Percentiles rank a stretch among this genome's conserved stretches.
Conservation (phyloP, 2,888 invertebrate species). For the Philonicus albiceps region DNA sequence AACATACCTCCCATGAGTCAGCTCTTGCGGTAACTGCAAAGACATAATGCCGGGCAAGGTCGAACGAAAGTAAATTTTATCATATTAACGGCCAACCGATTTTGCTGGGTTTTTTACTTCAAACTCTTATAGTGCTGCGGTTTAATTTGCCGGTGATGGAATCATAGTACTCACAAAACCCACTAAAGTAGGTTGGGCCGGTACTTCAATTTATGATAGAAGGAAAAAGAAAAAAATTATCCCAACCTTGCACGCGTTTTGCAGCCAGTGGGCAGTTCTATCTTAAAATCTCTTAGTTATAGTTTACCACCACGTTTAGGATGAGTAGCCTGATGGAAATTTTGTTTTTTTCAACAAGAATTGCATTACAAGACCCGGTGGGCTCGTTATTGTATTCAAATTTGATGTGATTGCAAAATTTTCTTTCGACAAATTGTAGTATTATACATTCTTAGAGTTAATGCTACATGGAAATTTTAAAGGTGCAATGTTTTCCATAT, state of each 20-base stretch:
- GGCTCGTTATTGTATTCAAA: not conserved
- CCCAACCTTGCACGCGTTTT: not conserved
- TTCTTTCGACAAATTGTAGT: not conserved
- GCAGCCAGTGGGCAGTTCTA: not conserved
- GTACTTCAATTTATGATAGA: not conserved
- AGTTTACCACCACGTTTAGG: not conserved
- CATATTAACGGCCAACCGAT: not conserved
- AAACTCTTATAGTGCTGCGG: not conserved
- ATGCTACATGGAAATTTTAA: not conserved
- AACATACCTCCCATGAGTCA: not conserved
- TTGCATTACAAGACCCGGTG: not conserved
- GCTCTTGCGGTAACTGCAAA: not conserved
- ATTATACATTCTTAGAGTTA: not conserved
- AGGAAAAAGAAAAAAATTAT: conserved; percentile 10
- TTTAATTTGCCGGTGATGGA: not conserved
- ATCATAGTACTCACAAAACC: not conserved
- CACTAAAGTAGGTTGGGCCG: conserved; percentile 10
- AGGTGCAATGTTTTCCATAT: not conserved
- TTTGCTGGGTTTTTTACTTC: not conserved
- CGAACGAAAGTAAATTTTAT: conserved; percentile 23
- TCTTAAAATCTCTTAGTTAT: conserved; percentile 1
- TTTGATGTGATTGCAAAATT: not conserved
- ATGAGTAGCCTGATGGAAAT: not conserved
- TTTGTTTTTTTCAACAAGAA: not conserved
- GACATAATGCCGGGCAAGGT: not conserved